Evolutionary conservation across 2,797 vertebrate species (phyloP).

Genomic region (Poliocrania exsul): DNA sequence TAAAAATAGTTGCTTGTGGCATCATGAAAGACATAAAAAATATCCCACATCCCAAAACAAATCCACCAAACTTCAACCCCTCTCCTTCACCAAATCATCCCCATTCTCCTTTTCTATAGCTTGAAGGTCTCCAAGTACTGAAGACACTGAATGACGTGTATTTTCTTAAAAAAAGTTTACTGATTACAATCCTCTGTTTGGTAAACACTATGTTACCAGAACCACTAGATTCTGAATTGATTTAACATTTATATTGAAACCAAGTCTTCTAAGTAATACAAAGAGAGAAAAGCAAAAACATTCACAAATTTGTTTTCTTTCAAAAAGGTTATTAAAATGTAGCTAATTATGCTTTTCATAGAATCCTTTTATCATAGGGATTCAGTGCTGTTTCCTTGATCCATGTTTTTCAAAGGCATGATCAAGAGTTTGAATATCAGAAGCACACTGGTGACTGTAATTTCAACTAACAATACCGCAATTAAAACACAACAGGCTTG

Average conservation of each 20-base stretch:
- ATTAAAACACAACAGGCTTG: slow-evolving; percentile 56
- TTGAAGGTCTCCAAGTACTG: background rate
- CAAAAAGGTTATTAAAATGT: slow-evolving; percentile 36
- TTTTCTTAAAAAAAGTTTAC: background rate
- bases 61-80: background rate
- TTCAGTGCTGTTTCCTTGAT: slow-evolving; percentile 63
- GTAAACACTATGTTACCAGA: background rate
- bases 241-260: slow-evolving; percentile 42
- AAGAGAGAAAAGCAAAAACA: slow-evolving; percentile 16
- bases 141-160: background rate
- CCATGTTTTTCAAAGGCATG: slow-evolving; percentile 69
- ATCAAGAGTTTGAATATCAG: slow-evolving; percentile 66
- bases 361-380: slow-evolving; percentile 68
- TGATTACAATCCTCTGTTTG: slow-evolving; percentile 17
- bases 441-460: slow-evolving; percentile 56
- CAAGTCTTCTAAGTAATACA: slow-evolving; percentile 49
- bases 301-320: background rate
- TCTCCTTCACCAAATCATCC: background rate
- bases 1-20: background rate
- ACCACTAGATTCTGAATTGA: background rate
- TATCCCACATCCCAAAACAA: background rate
- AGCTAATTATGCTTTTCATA: slow-evolving; percentile 65
- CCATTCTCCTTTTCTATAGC: background rate
- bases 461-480: slow-evolving; percentile 54
- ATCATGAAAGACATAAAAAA: background rate